These are phyloP conservation scores for Elgaria multicarinata DNA, from an alignment of 2,113 vertebrate species.

Conservation along the genomic window DNA sequence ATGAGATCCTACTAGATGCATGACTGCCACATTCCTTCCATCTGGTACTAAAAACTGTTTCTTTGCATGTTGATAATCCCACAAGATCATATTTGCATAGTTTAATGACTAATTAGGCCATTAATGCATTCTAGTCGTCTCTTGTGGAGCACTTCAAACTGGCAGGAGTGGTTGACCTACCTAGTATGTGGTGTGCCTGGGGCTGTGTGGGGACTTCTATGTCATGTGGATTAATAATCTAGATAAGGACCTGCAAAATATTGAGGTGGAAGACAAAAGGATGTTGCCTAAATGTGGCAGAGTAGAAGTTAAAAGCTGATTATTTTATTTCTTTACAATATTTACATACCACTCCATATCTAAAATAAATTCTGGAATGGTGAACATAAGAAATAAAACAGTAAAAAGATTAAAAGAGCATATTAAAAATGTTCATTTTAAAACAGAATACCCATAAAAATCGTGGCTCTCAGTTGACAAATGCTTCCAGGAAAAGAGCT, in stretches of 20 bases:
- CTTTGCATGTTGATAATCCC: neutral
- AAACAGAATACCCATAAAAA: too few relatives aligned
- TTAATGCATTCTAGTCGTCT: neutral
- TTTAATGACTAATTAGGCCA: conserved; percentile 7
- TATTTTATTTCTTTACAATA: too few relatives aligned
- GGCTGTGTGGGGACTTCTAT: neutral
- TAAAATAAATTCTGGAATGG: too few relatives aligned
- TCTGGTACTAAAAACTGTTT: conserved; percentile 23
- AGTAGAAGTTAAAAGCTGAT: neutral
- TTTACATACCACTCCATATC: too few relatives aligned
- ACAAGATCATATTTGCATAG: neutral
- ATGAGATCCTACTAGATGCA: conserved; percentile 13
- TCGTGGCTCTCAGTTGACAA: too few relatives aligned
- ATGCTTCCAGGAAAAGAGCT: too few relatives aligned
- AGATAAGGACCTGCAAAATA: neutral
- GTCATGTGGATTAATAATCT: neutral
- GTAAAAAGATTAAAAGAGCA: too few relatives aligned
- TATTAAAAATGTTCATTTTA: too few relatives aligned
- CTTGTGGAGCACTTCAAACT: neutral
- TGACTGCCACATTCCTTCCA: neutral
- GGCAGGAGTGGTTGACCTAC: neutral
- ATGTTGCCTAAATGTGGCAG: neutral
- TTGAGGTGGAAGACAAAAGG: neutral
- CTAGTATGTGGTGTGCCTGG: neutral
- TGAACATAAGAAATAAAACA: too few relatives aligned